A percentile compares a stretch with the other conserved stretches of the same genome.
phyloP scores from a whole-genome alignment of 1,140 invertebrate genomes.

The Papilio polytes region DNA sequence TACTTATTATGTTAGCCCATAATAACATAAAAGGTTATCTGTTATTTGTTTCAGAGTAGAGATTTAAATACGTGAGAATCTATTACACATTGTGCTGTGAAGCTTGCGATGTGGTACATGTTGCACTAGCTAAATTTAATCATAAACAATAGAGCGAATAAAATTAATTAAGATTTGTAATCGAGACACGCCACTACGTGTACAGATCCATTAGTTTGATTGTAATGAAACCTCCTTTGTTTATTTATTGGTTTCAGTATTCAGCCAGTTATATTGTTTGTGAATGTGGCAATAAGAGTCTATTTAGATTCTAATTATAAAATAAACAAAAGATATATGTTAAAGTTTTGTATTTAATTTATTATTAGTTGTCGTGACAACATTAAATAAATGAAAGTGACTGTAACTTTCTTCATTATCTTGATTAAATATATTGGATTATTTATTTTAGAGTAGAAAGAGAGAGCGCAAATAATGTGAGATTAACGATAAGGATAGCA shows the following conservation, averaged over 20 bases:
- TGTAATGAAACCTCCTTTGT: slow-evolving; percentile 11
- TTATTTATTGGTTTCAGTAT: slow-evolving; percentile 4
- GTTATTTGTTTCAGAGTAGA: slow-evolving; percentile 49
- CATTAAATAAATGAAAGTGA: slow-evolving; percentile 6
- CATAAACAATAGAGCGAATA: slow-evolving; percentile 36
- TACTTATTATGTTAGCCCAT: not conserved
- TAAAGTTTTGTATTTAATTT: not conserved
- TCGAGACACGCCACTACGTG: not conserved
- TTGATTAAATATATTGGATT: not conserved
- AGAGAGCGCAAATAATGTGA: slow-evolving; percentile 39
- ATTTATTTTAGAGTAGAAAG: slow-evolving; percentile 23
- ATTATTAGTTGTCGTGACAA: not conserved
- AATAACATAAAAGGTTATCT: not conserved
- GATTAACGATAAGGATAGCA: slow-evolving; percentile 42
- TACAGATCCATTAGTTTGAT: not conserved
- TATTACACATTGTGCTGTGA: slow-evolving; percentile 64
- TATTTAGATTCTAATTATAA: not conserved
- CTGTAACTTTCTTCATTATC: not conserved
- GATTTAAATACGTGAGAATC: slow-evolving; percentile 69
- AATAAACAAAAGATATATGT: not conserved
- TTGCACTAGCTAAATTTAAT: slow-evolving; percentile 39
- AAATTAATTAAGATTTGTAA: slow-evolving; percentile 38
- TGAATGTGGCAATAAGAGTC: not conserved
- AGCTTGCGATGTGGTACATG: slow-evolving; percentile 40
- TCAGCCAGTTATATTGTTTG: not conserved